phyloP scores from a whole-genome alignment of 2,113 vertebrate genomes.

The Dasypus novemcinctus region DNA sequence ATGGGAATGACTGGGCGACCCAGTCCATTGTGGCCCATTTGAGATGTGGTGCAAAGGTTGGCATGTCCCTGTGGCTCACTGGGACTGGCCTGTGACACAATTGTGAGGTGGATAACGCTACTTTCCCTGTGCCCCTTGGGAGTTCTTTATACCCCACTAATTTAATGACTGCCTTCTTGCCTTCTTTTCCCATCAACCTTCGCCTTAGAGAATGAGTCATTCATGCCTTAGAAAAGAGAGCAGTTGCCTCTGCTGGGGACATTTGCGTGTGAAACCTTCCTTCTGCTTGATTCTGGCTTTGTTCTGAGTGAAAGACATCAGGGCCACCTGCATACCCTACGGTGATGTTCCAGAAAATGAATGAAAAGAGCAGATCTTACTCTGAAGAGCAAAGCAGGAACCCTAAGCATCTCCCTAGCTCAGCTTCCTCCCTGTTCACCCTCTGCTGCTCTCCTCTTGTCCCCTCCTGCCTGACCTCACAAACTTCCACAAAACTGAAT shows the following conservation, averaged over 20 bases:
- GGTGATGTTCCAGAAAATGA: no score
- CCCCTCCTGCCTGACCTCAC: neutral
- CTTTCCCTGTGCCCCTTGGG: neutral
- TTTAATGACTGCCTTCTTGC: no score
- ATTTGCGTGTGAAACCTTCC: neutral
- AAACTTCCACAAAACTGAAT: neutral
- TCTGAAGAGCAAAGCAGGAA: neutral
- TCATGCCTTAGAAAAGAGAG: neutral
- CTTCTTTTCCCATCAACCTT: neutral
- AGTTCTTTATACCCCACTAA: neutral
- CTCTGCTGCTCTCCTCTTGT: neutral
- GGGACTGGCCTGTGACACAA: neutral
- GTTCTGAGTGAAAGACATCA: neutral
- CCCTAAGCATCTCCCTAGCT: no score
- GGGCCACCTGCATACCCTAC: no score
- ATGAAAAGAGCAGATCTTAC: neutral
- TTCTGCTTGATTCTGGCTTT: neutral
- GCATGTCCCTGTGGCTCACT: neutral
- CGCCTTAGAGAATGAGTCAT: neutral
- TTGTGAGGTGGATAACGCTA: neutral
- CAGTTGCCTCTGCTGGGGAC: neutral
- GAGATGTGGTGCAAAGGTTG: accelerated
- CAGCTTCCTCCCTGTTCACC: neutral
- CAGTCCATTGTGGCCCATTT: neutral
- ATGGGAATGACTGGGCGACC: neutral